phyloP scores from a whole-genome alignment of 2,797 vertebrate species.

The Hapalemur alaotrensis region DNA sequence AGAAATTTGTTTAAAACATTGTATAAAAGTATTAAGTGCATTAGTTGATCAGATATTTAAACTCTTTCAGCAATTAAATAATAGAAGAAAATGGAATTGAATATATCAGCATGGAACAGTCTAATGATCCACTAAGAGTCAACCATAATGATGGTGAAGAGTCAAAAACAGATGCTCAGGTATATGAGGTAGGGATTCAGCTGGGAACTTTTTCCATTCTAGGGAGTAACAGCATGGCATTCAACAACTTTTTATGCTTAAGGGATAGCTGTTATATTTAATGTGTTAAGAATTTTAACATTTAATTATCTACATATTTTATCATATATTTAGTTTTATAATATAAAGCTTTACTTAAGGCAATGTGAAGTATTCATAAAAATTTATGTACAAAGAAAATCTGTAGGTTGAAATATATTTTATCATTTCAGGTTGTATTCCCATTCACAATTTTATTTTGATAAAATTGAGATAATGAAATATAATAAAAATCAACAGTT shows the following conservation, averaged over 20 bases:
- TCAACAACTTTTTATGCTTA: conserved; percentile 12
- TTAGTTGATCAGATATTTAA: conserved; percentile 52
- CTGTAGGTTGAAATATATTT: conserved; percentile 12
- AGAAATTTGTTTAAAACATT: conserved; percentile 3
- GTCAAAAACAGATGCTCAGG: conserved; percentile 51
- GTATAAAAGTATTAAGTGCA: conserved; percentile 6
- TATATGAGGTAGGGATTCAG: conserved; percentile 76
- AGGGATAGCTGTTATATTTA: conserved; percentile 21
- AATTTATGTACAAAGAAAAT: background rate
- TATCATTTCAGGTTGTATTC: background rate
- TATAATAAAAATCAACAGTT: conserved; percentile 34
- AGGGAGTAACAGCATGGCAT: background rate
- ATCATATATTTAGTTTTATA: conserved; percentile 41
- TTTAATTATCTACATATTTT: background rate
- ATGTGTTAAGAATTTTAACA: background rate
- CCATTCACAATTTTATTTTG: background rate
- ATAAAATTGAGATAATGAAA: background rate
- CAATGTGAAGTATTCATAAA: background rate
- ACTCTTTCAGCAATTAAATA: conserved; percentile 80
- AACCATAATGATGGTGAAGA: conserved; percentile 62
- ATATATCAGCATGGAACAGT: conserved; percentile 67
- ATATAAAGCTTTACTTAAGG: background rate
- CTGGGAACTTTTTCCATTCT: background rate
- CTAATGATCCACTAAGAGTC: conserved; percentile 70
- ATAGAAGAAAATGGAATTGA: conserved; percentile 81